phyloP scores from a whole-genome alignment of 2,888 invertebrate genomes.

The Orthonychiurus folsomi region DNA sequence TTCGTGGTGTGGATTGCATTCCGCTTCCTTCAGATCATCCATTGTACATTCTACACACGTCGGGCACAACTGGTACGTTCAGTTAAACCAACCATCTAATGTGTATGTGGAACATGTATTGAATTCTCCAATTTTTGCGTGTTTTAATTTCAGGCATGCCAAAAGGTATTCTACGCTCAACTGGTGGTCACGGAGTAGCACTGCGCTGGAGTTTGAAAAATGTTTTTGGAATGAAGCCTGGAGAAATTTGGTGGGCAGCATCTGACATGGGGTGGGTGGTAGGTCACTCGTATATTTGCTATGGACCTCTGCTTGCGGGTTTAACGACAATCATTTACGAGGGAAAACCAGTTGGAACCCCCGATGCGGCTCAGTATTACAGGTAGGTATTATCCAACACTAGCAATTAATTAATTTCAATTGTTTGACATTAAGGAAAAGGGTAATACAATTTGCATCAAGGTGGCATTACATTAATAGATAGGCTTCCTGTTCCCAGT shows the following conservation, averaged over 20 bases:
- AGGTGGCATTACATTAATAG: not conserved
- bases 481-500: too few species aligned
- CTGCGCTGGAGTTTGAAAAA: slow-evolving; percentile 75
- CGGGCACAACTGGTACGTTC: slow-evolving; percentile 65
- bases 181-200: slow-evolving; percentile 78
- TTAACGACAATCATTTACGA: slow-evolving; percentile 76
- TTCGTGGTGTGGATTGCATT: slow-evolving; percentile 58
- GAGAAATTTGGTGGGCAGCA: slow-evolving; percentile 84
- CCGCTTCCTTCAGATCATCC: slow-evolving; percentile 82
- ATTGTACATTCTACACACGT: slow-evolving; percentile 84
- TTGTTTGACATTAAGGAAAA: slow-evolving; percentile 4
- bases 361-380: slow-evolving; percentile 85
- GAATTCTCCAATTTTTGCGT: not conserved
- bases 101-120: too few species aligned
- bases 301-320: slow-evolving; percentile 74
- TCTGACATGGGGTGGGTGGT: slow-evolving; percentile 89
- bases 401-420: too few species aligned
- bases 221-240: slow-evolving; percentile 66
- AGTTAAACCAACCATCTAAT: slow-evolving; percentile 3
- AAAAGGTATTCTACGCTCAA: slow-evolving; percentile 76
- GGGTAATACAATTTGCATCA: too few species aligned
- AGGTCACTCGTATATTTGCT: slow-evolving; percentile 89
- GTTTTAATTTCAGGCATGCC: slow-evolving; percentile 48
- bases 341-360: slow-evolving; percentile 90
- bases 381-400: slow-evolving; percentile 58